phyloP scores from a whole-genome alignment of 2,113 vertebrate genomes.

The Hyaena hyaena region DNA sequence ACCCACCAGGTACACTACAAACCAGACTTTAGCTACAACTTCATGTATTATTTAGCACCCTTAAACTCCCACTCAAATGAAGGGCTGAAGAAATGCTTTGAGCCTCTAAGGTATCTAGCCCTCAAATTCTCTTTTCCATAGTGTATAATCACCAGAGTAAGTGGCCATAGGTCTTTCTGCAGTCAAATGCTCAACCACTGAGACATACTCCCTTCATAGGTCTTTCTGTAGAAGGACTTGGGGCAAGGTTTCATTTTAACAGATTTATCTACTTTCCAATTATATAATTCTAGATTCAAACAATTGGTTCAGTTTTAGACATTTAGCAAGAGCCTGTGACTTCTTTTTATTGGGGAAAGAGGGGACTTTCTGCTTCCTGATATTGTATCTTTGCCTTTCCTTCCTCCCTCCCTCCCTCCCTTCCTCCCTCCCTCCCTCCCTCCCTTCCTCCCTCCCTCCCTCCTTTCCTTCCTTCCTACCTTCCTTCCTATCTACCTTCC shows the following conservation, averaged over 20 bases:
- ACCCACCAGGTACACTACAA: neutral
- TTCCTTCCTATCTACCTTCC: neutral
- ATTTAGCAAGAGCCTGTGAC: neutral
- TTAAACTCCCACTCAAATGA: neutral
- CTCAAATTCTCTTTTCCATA: neutral
- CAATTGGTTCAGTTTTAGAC: neutral
- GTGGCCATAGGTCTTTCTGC: neutral
- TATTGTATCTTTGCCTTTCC: neutral
- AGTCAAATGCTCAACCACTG: no score
- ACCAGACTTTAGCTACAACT: neutral
- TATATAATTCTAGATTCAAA: neutral
- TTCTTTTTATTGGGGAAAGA: neutral
- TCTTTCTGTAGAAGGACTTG: neutral
- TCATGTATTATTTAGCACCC: neutral
- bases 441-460: fast-evolving
- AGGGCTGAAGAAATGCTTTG: neutral
- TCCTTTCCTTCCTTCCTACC: fast-evolving
- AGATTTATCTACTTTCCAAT: neutral
- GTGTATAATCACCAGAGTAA: neutral
- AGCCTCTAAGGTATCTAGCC: neutral
- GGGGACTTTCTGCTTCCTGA: neutral
- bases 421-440: fast-evolving
- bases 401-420: neutral
- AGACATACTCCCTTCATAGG: neutral
- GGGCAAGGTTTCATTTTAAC: neutral